Evolutionary conservation across 53 echinoderm and acorn worm species (phyloP), one percentile per base, ranked within the genome.

Genomic region (Paelopatides confundens): DNA sequence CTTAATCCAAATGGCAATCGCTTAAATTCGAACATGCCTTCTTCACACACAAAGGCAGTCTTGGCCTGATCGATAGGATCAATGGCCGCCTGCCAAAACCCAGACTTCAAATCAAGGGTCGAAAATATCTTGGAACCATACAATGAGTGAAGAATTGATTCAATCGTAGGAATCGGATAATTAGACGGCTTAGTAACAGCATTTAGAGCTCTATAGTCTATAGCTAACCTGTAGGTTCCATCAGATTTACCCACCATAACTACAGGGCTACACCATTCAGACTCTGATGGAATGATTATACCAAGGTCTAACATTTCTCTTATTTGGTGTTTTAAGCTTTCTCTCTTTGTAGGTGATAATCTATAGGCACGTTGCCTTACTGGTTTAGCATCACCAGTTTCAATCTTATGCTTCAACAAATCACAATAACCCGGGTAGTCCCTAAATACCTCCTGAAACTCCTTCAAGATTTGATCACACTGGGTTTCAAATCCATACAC

Each of bases 181-280:
- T 81, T 81, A 29, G 81, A 81, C 47, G 68, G 52, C 53, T 90
- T 93, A 18, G 93, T 89, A n/a, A n/a, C n/a, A n/a, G n/a, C n/a
- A n/a, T n/a, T n/a, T n/a, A n/a, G n/a, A n/a, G n/a, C n/a, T n/a
- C 87, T 40, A 65, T 82, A 93, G 31, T 93, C 93, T 3, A 93
- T 63, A 40, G 90, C 90, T 37, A 89, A n/a, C n/a, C n/a, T n/a
- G n/a, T n/a, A n/a, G n/a, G n/a, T n/a, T n/a, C n/a, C n/a, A n/a
- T n/a, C n/a, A 31, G 21, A 89, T 31, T 35, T 82, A 76, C 12
- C 40, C 52, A 23, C 77, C 77, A 48, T 77, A 40, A n/a, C n/a
- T n/a, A n/a, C n/a, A n/a, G n/a, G n/a, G n/a, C n/a, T n/a, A n/a
- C n/a, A n/a, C n/a, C n/a, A n/a, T n/a, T n/a, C n/a, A n/a, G n/a